Percentiles rank a stretch among this genome's conserved stretches.
phyloP scores from a whole-genome alignment of 1,140 invertebrate species.

The Drosophila nigrodunni region DNA sequence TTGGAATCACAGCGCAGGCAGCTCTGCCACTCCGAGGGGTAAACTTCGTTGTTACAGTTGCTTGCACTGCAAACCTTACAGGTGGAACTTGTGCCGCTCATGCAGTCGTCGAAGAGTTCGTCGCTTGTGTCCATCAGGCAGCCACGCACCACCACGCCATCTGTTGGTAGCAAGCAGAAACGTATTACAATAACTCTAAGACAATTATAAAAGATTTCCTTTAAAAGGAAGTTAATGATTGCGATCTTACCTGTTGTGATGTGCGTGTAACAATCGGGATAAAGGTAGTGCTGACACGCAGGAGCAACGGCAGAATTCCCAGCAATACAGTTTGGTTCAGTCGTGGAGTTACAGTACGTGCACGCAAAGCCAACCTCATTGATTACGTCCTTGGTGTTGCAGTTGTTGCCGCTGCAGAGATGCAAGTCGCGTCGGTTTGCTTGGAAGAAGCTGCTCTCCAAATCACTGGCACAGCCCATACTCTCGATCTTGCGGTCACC shows the following conservation, averaged over 20 bases:
- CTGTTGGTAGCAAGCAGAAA: slow-evolving; percentile 26
- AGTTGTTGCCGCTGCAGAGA: slow-evolving; percentile 64
- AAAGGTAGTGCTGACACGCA: slow-evolving; percentile 53
- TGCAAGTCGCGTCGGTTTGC: slow-evolving; percentile 52
- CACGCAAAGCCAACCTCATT: slow-evolving; percentile 24
- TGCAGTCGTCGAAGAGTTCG: slow-evolving; percentile 61
- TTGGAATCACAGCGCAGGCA: slow-evolving; percentile 72
- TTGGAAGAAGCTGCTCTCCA: slow-evolving; percentile 31
- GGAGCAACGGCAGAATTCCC: fast-evolving
- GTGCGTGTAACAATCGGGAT: slow-evolving; percentile 56
- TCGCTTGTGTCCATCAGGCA: slow-evolving; percentile 64
- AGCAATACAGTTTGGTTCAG: slow-evolving; percentile 37
- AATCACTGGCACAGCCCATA: slow-evolving; percentile 72
- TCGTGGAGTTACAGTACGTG: slow-evolving; percentile 44
- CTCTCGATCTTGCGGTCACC: slow-evolving; percentile 40
- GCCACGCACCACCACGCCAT: slow-evolving; percentile 61
- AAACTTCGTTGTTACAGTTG: slow-evolving; percentile 59
- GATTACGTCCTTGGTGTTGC: slow-evolving; percentile 62
- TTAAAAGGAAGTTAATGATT: too few relatives aligned
- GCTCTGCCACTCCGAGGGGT: slow-evolving; percentile 60
- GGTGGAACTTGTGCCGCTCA: slow-evolving; percentile 34
- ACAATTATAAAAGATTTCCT: too few relatives aligned
- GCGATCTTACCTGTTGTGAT: slow-evolving; percentile 51
- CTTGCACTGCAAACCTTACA: slow-evolving; percentile 58
- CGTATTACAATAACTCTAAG: not conserved